phyloP scores from a whole-genome alignment of 2,113 vertebrate genomes.

The Corydoras sp. region DNA sequence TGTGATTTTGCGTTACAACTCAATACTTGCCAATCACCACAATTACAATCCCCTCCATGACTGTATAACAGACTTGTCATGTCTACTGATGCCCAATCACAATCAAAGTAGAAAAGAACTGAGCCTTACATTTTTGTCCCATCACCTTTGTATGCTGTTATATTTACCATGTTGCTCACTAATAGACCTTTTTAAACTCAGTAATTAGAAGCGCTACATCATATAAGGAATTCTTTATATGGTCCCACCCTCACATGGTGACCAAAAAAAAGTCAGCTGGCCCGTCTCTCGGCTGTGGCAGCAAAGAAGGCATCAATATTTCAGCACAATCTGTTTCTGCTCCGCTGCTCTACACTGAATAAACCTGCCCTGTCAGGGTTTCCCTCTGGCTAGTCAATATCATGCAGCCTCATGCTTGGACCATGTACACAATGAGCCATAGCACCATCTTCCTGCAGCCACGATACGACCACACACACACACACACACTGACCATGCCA shows the following conservation, averaged over 20 bases:
- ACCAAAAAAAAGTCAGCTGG: not conserved
- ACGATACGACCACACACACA: not conserved
- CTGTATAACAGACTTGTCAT: no score
- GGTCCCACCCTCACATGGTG: not conserved
- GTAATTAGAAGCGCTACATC: not conserved
- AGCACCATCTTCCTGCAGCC: not conserved
- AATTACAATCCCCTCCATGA: no score
- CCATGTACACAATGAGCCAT: not conserved
- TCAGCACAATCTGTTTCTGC: slow-evolving; percentile 48
- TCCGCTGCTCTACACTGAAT: slow-evolving; percentile 43
- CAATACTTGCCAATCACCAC: no score
- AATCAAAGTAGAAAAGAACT: no score
- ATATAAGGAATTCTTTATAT: not conserved
- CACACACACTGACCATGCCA: not conserved
- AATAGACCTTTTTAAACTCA: no score
- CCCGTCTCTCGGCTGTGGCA: slow-evolving; percentile 5
- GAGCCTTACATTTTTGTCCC: no score
- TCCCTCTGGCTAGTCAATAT: slow-evolving; percentile 47
- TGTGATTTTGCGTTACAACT: no score
- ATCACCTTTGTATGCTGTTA: no score
- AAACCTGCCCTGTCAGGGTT: slow-evolving; percentile 51
- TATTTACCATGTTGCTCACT: no score
- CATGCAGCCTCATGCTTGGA: not conserved
- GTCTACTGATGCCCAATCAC: no score
- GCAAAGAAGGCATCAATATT: slow-evolving; percentile 55